Conservation (phyloP, 2,113 vertebrate genomes). For the Pipa parva region DNA sequence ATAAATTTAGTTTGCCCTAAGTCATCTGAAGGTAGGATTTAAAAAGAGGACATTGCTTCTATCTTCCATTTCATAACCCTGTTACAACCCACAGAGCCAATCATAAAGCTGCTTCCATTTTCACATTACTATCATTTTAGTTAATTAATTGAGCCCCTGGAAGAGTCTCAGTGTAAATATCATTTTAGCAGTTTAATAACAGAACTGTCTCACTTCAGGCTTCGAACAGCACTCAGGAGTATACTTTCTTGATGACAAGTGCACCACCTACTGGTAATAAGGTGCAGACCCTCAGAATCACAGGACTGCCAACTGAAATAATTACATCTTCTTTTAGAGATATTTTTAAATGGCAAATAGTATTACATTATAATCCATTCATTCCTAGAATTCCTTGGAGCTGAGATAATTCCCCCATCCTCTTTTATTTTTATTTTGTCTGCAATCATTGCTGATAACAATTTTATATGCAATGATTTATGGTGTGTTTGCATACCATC, state of each 20-base stretch:
- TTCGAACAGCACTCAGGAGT: slow-evolving; percentile 58
- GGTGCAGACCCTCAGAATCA: no score
- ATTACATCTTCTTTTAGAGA: no score
- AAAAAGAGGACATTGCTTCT: neutral
- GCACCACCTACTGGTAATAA: slow-evolving; percentile 79
- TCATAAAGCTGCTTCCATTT: slow-evolving; percentile 21
- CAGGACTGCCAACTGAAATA: no score
- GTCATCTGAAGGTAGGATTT: neutral
- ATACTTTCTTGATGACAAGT: slow-evolving; percentile 75
- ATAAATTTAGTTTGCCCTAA: no score
- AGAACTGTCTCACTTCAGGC: slow-evolving; percentile 50
- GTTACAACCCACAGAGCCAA: slow-evolving; percentile 12
- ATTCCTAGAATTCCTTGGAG: no score
- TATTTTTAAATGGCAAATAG: no score
- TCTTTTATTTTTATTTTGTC: no score
- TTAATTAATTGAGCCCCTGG: slow-evolving; percentile 61
- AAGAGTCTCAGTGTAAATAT: slow-evolving; percentile 61
- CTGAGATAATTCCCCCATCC: no score
- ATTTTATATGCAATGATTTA: no score
- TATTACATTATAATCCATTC: no score
- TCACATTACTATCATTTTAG: slow-evolving; percentile 48
- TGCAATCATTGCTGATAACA: no score
- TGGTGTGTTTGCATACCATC: no score
- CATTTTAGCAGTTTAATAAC: slow-evolving; percentile 64
- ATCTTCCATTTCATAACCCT: neutral